A percentile compares a stretch with the other conserved stretches of the same genome.
phyloP scores from a whole-genome alignment of 2,888 invertebrate genomes.

The Alentia gelatinosa region DNA sequence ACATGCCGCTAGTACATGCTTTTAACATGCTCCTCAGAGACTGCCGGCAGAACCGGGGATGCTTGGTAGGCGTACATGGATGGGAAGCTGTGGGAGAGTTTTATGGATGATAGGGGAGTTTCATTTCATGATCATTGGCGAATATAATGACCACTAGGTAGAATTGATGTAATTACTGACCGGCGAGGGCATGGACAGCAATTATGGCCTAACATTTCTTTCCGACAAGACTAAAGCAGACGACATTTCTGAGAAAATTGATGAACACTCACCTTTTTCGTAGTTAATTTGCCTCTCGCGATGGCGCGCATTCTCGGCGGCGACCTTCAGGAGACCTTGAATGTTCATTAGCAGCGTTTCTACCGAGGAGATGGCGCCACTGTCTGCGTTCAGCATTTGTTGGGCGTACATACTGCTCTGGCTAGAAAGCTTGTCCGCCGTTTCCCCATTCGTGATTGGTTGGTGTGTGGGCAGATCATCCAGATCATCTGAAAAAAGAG shows the following conservation, averaged over 20 bases:
- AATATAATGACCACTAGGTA: too few species aligned
- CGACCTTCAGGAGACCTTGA: constrained; percentile 96
- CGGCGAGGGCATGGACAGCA: too few species aligned
- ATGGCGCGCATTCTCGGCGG: constrained; percentile 97
- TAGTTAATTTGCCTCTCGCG: constrained; percentile 97
- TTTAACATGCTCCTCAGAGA: background rate
- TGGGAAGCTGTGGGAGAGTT: too few species aligned
- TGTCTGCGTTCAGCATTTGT: constrained; percentile 50
- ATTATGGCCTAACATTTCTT: too few species aligned
- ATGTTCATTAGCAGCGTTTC: constrained; percentile 97
- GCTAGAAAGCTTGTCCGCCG: constrained; percentile 6
- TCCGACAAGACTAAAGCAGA: too few species aligned
- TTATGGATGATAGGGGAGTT: too few species aligned
- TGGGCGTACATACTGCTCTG: background rate
- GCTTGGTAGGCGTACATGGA: too few species aligned
- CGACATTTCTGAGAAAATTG: background rate
- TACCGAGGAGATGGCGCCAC: constrained; percentile 86
- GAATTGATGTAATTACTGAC: too few species aligned
- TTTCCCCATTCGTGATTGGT: constrained; percentile 34
- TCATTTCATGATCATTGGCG: too few species aligned
- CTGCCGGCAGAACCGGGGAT: background rate
- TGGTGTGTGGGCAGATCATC: constrained; percentile 34
- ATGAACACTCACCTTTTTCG: constrained; percentile 89
- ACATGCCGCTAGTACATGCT: constrained; percentile 23
- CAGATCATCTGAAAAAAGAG: constrained; percentile 48